A percentile compares a stretch with the other conserved stretches of the same genome.
phyloP scores from a whole-genome alignment of 2,888 invertebrate species.

The Orthosia gracilis region DNA sequence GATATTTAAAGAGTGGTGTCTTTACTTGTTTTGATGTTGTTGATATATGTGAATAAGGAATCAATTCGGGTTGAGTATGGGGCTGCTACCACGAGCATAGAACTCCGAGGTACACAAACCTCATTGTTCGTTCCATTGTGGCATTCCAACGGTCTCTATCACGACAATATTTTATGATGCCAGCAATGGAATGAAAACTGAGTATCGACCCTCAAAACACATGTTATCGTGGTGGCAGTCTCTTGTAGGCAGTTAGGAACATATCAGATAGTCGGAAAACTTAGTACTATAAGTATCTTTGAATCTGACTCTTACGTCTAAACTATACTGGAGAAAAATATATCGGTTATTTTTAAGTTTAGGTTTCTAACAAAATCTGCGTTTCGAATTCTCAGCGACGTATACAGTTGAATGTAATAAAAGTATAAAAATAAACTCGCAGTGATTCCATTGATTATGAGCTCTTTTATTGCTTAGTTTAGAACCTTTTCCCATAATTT shows the following conservation, averaged over 20 bases:
- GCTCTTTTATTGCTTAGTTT: constrained; percentile 79
- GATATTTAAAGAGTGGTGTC: constrained; percentile 76
- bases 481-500: constrained; percentile 45
- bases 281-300: constrained; percentile 91
- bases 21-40: constrained; percentile 91
- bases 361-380: constrained; percentile 80
- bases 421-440: constrained; percentile 90
- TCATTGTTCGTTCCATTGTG: constrained; percentile 36
- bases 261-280: constrained; percentile 87
- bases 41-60: constrained; percentile 90
- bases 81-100: constrained; percentile 49
- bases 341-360: constrained; percentile 79
- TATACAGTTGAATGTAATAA: constrained; percentile 89
- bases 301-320: constrained; percentile 81
- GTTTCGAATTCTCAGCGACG: constrained; percentile 84
- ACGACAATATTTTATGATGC: constrained; percentile 13
- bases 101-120: not conserved
- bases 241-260: constrained; percentile 81
- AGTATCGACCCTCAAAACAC: not conserved
- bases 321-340: constrained; percentile 66
- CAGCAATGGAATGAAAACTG: constrained; percentile 34
- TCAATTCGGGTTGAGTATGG: constrained; percentile 81
- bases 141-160: constrained; percentile 14
- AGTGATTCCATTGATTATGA: constrained; percentile 89
- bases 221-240: constrained; percentile 53